Evolutionary conservation across 2,113 vertebrate genomes (phyloP).

Genomic region (Chauna torquata): DNA sequence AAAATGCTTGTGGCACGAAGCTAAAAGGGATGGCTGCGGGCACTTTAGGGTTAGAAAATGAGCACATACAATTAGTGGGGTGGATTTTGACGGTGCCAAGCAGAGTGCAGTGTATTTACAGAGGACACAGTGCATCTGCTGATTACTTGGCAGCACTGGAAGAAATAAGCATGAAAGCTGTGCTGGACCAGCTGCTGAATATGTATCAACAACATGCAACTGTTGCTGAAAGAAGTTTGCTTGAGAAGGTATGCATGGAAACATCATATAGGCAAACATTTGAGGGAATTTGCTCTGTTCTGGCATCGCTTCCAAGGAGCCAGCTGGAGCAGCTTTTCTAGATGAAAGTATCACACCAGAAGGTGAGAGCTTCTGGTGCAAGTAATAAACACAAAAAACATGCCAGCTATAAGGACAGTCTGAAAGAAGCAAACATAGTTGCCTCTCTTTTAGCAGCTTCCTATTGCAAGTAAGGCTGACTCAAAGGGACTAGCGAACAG

Average conservation of each 20-base stretch:
- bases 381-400: not conserved
- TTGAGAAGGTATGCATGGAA: not conserved
- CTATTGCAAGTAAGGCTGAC: not conserved
- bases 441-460: not conserved
- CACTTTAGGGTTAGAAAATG: not conserved
- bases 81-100: not conserved
- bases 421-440: not conserved
- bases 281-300: not conserved
- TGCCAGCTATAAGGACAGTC: not conserved
- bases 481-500: not conserved
- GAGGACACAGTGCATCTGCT: accelerated
- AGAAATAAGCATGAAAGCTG: not conserved
- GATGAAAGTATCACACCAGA: not conserved
- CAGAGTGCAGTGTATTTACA: not conserved
- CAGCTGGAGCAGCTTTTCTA: not conserved
- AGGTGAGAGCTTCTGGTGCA: not conserved
- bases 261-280: not conserved
- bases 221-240: not conserved
- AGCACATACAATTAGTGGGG: not conserved
- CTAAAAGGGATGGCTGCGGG: not conserved
- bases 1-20: not conserved
- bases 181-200: not conserved
- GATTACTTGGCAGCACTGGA: not conserved
- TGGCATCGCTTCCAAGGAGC: not conserved
- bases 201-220: not conserved